Evolutionary conservation across 2,113 vertebrate genomes (phyloP).

Genomic region (Vicugna pacos): DNA sequence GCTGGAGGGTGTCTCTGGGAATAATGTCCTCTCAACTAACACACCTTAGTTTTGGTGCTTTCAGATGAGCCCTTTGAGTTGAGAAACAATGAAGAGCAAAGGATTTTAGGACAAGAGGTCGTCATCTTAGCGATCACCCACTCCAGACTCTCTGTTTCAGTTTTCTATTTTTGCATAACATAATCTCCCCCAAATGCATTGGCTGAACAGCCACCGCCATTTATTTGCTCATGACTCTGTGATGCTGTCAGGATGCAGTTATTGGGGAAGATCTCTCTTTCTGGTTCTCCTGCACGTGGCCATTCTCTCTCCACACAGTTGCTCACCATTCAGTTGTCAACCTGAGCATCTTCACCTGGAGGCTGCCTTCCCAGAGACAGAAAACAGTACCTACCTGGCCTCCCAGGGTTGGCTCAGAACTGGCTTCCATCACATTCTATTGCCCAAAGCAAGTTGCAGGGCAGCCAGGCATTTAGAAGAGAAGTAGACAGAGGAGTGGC

Average conservation of each 20-base stretch:
- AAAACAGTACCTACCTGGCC: neutral
- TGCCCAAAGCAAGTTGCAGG: neutral
- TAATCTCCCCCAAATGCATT: neutral
- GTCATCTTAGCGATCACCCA: neutral
- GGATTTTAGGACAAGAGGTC: neutral
- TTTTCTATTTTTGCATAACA: neutral
- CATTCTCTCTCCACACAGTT: neutral
- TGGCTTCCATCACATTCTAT: neutral
- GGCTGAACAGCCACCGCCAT: neutral
- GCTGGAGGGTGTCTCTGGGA: neutral
- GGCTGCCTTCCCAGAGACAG: neutral
- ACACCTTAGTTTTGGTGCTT: neutral
- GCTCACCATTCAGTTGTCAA: neutral
- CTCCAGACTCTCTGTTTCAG: neutral
- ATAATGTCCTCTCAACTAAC: no score
- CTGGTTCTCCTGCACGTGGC: neutral
- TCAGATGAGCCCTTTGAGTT: neutral
- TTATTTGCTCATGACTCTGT: neutral
- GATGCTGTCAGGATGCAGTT: neutral
- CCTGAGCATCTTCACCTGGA: neutral
- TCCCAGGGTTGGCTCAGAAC: neutral
- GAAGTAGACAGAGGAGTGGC: neutral
- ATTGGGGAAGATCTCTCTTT: neutral
- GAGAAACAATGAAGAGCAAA: neutral
- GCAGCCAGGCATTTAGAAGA: neutral